Evolutionary conservation across 2,888 invertebrate species (phyloP).

Genomic region (Netelia fuscicornis): DNA sequence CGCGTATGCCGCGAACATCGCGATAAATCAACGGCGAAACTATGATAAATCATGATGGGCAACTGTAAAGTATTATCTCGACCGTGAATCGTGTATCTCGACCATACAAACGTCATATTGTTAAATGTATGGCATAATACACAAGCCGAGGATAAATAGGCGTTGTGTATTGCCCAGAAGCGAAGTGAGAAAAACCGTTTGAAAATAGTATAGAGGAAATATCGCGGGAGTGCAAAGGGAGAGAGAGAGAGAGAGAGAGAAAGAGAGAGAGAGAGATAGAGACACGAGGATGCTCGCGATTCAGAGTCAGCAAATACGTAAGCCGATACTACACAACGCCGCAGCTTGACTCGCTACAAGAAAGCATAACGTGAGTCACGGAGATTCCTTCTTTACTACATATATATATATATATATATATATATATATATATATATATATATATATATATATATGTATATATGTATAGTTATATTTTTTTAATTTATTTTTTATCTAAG

Average conservation of each 20-base stretch:
- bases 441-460: not conserved
- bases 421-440: not conserved
- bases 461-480: too few species aligned
- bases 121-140: conserved; percentile 55
- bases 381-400: conserved; percentile 32
- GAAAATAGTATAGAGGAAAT: not conserved
- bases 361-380: conserved; percentile 58
- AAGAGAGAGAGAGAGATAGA: conserved; percentile 15
- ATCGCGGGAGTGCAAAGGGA: not conserved
- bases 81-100: conserved; percentile 58
- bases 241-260: conserved; percentile 3
- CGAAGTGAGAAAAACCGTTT: not conserved
- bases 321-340: conserved; percentile 34
- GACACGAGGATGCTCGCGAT: conserved; percentile 31
- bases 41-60: conserved; percentile 29
- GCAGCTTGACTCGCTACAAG: not conserved
- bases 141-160: too few species aligned
- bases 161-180: conserved; percentile 9
- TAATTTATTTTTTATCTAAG: too few species aligned
- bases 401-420: not conserved
- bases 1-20: not conserved
- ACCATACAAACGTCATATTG: conserved; percentile 68
- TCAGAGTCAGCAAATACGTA: conserved; percentile 54
- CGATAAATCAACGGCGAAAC: conserved; percentile 23
- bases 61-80: conserved; percentile 42